Evolutionary conservation across 2,888 invertebrate species (phyloP).

Genomic region (Smittia sp.): DNA sequence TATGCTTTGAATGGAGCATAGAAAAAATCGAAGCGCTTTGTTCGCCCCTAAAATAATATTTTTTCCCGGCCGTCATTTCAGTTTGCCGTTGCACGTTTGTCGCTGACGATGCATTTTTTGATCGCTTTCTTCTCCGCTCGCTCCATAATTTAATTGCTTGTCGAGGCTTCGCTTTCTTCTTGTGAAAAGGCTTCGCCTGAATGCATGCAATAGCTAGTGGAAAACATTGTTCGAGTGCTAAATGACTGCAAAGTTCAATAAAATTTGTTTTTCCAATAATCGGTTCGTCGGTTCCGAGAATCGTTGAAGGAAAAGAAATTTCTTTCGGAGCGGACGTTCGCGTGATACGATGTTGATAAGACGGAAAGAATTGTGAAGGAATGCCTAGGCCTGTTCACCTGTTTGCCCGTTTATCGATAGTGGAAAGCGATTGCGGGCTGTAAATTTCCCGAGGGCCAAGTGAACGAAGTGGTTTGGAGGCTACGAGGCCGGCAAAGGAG

Average conservation of each 20-base stretch:
- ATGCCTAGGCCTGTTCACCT: not conserved
- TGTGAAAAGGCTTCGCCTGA: not conserved
- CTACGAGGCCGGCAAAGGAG: not conserved
- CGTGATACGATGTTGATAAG: constrained; percentile 1
- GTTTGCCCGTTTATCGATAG: not conserved
- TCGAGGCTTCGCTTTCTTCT: not conserved
- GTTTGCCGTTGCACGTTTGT: constrained; percentile 32
- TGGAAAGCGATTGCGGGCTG: not conserved
- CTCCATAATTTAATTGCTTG: not conserved
- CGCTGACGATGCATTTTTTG: constrained; percentile 21
- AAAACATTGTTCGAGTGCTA: not conserved
- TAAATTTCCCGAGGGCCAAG: no score
- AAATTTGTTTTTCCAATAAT: constrained; percentile 31
- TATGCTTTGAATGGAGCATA: constrained; percentile 7
- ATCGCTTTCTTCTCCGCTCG: not conserved
- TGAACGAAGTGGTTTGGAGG: not conserved
- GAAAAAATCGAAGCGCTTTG: constrained; percentile 33
- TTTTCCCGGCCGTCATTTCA: constrained; percentile 8
- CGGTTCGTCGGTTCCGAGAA: not conserved
- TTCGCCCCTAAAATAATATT: not conserved
- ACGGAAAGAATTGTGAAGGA: not conserved
- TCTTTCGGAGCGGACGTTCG: not conserved
- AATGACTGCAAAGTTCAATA: constrained; percentile 25
- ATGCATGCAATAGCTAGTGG: not conserved
- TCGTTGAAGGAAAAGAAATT: not conserved